Base-by-base conservation (phyloP, 2,888 invertebrate species). In the Dicycla oo region DNA sequence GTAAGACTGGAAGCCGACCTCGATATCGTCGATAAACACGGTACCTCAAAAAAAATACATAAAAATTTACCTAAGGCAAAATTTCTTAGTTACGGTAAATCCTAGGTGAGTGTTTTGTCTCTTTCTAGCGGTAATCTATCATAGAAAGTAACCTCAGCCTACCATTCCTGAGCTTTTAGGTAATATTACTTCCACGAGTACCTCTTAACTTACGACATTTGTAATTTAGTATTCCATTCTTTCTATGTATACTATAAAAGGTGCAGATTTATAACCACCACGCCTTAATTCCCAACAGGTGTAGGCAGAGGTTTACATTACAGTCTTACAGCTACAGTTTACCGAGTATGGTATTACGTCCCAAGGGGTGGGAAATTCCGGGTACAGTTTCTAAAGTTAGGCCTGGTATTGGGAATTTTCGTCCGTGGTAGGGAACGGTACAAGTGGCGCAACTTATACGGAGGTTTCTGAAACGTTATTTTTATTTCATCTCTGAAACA, bases 111-210 rank as follows among this genome's bases (percentile, higher is more conserved):
- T 45, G 23, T 51, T 45, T 51, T 57, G 30, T 58, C 61, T 53
- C 40, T 40, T 47, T 64, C 30, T 11, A 49, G 15, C 53, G n/a
- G 23, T 51, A 57, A 75, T 40, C 45, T 47, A 45, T 75, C 57
- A 43, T 51, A 73, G 38, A 53, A 73, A 54, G 47, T 64, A 54
- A 74, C 64, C 75, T 64, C 64, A 74, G 56, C 38, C 20, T 34
- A 53, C n/a, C 43, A 64, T 51, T 73, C 43, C 13, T 0, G 45
- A 34, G 75, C 74, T 75, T 73, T 80, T 80, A 80, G 43, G 47
- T 73, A 75, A 75, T 73, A 79, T 72, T 49, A 75, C 45, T 79
- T 80, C 73, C 63, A 58, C 63, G 20, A 51, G 64, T 61, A 51
- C 20, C 75, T 56, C 38, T 61, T 54, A 74, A 45, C 73, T 49